Conservation (phyloP, 2,797 vertebrate genomes). For the Acropternis orthonyx region DNA sequence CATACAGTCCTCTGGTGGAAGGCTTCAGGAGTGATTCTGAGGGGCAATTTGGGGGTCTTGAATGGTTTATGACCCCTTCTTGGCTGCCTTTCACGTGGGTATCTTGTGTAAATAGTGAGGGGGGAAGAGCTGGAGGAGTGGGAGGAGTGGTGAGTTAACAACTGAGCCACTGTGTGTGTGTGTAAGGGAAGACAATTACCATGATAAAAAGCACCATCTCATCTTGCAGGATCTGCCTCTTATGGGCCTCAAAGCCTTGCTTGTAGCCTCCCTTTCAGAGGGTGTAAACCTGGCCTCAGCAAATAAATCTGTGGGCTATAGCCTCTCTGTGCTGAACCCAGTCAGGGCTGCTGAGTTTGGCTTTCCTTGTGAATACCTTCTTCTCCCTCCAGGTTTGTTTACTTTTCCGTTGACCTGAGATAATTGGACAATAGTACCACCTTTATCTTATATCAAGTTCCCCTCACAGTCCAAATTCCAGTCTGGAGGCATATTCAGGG, state of each 20-base stretch:
- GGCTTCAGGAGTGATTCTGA: background rate
- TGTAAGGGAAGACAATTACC: background rate
- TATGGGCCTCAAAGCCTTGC: background rate
- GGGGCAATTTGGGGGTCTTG: background rate
- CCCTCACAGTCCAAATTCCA: background rate
- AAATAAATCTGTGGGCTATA: too few species aligned
- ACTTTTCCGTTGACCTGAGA: background rate
- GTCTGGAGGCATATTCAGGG: background rate
- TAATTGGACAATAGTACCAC: background rate
- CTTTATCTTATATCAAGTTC: background rate
- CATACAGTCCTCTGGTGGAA: background rate
- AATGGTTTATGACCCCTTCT: background rate
- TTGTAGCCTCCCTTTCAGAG: background rate
- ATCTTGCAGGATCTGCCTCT: background rate
- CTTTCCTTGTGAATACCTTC: background rate
- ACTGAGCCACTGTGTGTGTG: background rate
- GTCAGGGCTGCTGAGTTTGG: background rate
- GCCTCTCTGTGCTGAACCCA: too few species aligned
- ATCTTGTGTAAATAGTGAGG: background rate
- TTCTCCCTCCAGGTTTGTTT: background rate
- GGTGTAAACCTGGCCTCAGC: background rate
- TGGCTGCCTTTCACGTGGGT: background rate
- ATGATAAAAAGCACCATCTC: background rate
- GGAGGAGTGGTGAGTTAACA: background rate
- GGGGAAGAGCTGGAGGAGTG: background rate